Percentiles rank a stretch among this genome's conserved stretches.
Evolutionary conservation across 2,888 invertebrate species (phyloP).

Genomic region (Hirtodrosophila confusa): DNA sequence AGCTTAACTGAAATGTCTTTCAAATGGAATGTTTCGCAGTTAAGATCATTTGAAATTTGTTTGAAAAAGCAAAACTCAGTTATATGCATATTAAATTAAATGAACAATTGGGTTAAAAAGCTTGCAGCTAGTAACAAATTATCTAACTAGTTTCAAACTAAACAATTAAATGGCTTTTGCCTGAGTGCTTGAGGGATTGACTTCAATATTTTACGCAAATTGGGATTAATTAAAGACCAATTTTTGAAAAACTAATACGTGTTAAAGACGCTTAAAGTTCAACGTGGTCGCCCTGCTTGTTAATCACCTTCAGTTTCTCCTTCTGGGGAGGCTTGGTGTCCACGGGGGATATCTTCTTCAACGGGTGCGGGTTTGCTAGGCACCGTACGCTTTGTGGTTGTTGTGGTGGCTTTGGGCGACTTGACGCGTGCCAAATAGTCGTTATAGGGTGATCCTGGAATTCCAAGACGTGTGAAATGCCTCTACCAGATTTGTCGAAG

Average conservation of each 20-base stretch:
- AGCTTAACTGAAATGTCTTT: conserved; percentile 20
- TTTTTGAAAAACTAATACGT: conserved; percentile 11
- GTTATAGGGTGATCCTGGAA: conserved; percentile 88
- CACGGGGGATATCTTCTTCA: conserved; percentile 85
- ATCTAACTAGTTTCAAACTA: conserved; percentile 46
- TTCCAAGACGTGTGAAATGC: conserved; percentile 88
- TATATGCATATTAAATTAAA: conserved; percentile 63
- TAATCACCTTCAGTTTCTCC: conserved; percentile 87
- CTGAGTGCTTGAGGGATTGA: conserved; percentile 16
- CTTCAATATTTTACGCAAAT: background rate
- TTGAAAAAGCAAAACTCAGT: conserved; percentile 40
- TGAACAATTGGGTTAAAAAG: conserved; percentile 18
- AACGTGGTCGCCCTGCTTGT: conserved; percentile 85
- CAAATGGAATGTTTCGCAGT: conserved; percentile 34
- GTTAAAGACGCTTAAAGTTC: conserved; percentile 76
- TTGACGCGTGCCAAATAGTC: conserved; percentile 88
- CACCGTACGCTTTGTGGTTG: conserved; percentile 70
- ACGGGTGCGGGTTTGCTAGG: conserved; percentile 85
- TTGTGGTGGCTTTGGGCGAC: conserved; percentile 81
- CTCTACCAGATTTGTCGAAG: conserved; percentile 85
- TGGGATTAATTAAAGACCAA: conserved; percentile 3
- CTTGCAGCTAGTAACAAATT: conserved; percentile 35
- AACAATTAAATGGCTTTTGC: conserved; percentile 31
- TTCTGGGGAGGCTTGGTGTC: conserved; percentile 86
- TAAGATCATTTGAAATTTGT: conserved; percentile 8